Base-by-base conservation (phyloP, 2,797 vertebrate species). In the Tamandua tetradactyla region DNA sequence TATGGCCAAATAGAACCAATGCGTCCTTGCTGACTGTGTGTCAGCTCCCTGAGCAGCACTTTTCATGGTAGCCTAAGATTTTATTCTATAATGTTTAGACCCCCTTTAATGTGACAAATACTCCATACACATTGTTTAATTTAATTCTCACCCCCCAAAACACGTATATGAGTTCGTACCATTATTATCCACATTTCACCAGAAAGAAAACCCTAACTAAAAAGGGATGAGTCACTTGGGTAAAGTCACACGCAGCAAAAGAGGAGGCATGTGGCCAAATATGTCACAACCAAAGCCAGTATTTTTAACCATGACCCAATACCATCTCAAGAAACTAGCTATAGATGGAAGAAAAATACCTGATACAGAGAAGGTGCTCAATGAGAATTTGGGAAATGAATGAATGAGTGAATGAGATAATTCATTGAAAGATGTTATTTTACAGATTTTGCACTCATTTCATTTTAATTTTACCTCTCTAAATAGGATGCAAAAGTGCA, bases 391-490 rank as follows among this genome's bases (percentile, higher is more conserved):
- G 55, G 87, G 40, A 35, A 71, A 90, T 37, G 35, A 64, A 49
- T 22, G 23, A 57, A 66, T 44, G 14, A 69, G 18, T 15, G 40
- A 37, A 23, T 75, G 17, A 61, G 30, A 62, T 66, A 32, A 66
- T 62, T 66, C 81, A 32, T 7, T 23, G 42, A 62, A 91, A 92
- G 47, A 8, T 59, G 52, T 79, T 82, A 40, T 47, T 14, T 42
- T 52, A 82, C 42, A 17, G 69, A 68, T 88, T 96, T 68, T 55
- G 68, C 13, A 95, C 23, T 89, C 52, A 75, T 89, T 94, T 95
- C 49, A 44, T 40, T 78, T 76, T 47, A 52, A 78, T 75, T 92
- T 90, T n/a, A 59, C 59, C 18, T 75, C 2, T 88, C 64, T 69
- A 44, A 20, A 27, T 13, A 75, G 9, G 1, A 3, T 64, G 11